Evolutionary conservation across 2,797 vertebrate species (phyloP).

Genomic region (Eulemur coronatus): DNA sequence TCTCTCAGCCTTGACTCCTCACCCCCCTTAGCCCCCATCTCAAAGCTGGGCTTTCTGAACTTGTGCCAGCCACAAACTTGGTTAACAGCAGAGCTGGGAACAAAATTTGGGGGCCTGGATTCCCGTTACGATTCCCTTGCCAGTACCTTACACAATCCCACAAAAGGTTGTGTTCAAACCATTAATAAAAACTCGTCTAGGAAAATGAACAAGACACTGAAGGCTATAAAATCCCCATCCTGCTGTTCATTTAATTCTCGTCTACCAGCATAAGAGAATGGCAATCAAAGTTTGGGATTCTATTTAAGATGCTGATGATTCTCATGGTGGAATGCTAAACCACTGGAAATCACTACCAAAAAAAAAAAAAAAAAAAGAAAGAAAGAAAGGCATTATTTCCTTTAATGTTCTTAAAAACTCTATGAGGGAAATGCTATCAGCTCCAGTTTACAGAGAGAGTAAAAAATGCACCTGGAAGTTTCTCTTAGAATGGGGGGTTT

Average conservation of each 20-base stretch:
- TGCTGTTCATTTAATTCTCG: not conserved
- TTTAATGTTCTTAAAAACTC: not conserved
- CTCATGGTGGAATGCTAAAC: not conserved
- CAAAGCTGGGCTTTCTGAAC: not conserved
- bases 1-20: not conserved
- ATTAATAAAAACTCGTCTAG: not conserved
- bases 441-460: not conserved
- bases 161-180: not conserved
- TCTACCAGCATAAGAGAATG: not conserved
- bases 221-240: not conserved
- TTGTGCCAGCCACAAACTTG: not conserved
- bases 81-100: not conserved
- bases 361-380: not conserved
- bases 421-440: not conserved
- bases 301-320: not conserved
- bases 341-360: not conserved
- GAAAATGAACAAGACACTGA: not conserved
- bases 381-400: not conserved
- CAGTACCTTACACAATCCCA: not conserved
- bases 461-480: not conserved
- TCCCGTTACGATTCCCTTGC: not conserved
- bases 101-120: not conserved
- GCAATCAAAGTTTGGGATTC: not conserved
- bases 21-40: not conserved
- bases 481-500: not conserved